Conservation (phyloP, 2,888 invertebrate species). For the Crepidodera aurea region DNA sequence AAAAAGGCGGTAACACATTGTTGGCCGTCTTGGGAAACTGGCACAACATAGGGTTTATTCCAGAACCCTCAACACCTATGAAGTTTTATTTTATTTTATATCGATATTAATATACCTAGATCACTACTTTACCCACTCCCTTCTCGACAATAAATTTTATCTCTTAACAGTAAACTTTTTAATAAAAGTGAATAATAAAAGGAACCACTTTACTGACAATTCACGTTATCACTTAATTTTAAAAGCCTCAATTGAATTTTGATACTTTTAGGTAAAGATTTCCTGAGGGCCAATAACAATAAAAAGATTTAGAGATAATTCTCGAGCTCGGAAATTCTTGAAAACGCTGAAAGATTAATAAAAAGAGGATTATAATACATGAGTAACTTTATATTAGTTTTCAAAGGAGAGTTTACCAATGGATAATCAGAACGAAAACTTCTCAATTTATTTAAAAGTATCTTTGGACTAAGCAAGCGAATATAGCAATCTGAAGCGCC, state of each 20-base stretch:
- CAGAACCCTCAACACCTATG: too few species aligned
- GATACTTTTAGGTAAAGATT: slow-evolving; percentile 18
- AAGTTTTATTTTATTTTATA: too few species aligned
- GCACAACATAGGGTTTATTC: too few species aligned
- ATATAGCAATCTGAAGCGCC: too few species aligned
- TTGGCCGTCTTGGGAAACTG: too few species aligned
- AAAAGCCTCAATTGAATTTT: slow-evolving; percentile 25
- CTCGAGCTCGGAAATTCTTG: not conserved
- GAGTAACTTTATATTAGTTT: slow-evolving; percentile 5
- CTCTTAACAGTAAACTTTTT: too few species aligned
- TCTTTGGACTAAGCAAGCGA: too few species aligned
- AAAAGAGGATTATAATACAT: slow-evolving; percentile 7
- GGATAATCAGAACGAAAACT: not conserved
- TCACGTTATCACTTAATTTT: slow-evolving; percentile 15
- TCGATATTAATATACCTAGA: too few species aligned
- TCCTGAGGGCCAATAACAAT: slow-evolving; percentile 13
- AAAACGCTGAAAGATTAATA: slow-evolving; percentile 13
- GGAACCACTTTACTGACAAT: slow-evolving; percentile 6
- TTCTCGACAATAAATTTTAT: too few species aligned
- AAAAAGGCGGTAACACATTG: too few species aligned
- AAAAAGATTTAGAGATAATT: slow-evolving; percentile 13
- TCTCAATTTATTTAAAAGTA: too few species aligned
- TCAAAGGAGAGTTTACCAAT: slow-evolving; percentile 2
- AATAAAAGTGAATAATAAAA: not conserved
- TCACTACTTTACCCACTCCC: too few species aligned